Evolutionary conservation across 2,113 vertebrate species (phyloP).

Genomic region (Pygoscelis adeliae): DNA sequence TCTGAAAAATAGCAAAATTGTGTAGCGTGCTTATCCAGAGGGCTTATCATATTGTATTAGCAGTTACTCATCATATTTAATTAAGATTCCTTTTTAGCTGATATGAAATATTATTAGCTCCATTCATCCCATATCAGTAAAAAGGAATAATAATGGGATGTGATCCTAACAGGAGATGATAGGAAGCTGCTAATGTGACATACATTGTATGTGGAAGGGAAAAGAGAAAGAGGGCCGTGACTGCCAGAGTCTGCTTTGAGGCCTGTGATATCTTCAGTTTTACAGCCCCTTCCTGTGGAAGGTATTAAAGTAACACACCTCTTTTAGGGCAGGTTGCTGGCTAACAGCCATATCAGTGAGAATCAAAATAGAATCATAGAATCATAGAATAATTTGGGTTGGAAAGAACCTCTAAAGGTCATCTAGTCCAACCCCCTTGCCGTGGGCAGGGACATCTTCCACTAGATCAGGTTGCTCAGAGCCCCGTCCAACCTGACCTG

Average conservation of each 20-base stretch:
- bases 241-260: not conserved
- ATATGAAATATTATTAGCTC: conserved; percentile 6
- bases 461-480: too few species aligned
- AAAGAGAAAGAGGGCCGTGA: not conserved
- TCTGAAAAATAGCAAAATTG: not conserved
- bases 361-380: not conserved
- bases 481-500: too few species aligned
- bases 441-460: too few species aligned
- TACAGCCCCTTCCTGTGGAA: not conserved
- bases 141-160: not conserved
- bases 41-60: conserved; percentile 47
- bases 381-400: too few species aligned
- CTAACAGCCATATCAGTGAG: not conserved
- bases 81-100: conserved; percentile 32
- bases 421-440: too few species aligned
- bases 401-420: too few species aligned
- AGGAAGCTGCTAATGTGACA: not conserved
- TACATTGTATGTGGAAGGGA: not conserved
- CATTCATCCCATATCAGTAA: not conserved
- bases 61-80: conserved; percentile 53
- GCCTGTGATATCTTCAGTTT: not conserved
- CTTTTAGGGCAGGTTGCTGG: not conserved
- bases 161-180: conserved; percentile 27
- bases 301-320: not conserved
- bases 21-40: not conserved